These are phyloP conservation scores for Cryptoprocta ferox DNA, from an alignment of 2,797 vertebrate genomes.

Conservation along the genomic window DNA sequence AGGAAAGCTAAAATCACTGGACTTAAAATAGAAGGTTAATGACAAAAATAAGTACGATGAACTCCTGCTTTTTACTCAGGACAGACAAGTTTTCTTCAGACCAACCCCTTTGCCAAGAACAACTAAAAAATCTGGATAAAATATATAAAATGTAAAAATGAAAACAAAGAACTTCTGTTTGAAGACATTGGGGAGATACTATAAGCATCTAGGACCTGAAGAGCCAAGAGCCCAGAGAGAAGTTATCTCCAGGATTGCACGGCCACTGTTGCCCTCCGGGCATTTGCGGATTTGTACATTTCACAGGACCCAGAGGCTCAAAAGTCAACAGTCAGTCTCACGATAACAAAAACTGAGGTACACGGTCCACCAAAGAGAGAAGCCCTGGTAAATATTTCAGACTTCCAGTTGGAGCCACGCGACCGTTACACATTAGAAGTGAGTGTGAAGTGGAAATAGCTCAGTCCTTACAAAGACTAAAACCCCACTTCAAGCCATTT, in stretches of 20 bases:
- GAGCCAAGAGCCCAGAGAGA: not conserved
- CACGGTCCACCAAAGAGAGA: not conserved
- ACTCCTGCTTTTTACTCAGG: constrained; percentile 65
- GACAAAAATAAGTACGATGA: constrained; percentile 58
- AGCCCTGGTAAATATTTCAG: not conserved
- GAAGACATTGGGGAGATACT: constrained; percentile 40
- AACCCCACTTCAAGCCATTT: not conserved
- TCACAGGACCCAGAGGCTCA: not conserved
- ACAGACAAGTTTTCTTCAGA: constrained; percentile 56
- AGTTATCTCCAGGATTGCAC: not conserved
- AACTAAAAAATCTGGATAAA: constrained; percentile 61
- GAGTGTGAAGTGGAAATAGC: not conserved
- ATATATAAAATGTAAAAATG: constrained; percentile 55
- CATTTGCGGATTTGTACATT: not conserved
- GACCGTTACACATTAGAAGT: not conserved
- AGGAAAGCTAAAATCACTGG: constrained; percentile 40
- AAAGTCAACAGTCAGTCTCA: not conserved
- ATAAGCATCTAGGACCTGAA: not conserved
- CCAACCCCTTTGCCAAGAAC: constrained; percentile 59
- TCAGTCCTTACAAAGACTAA: not conserved
- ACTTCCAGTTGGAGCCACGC: not conserved
- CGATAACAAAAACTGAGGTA: not conserved
- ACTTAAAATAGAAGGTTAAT: constrained; percentile 68
- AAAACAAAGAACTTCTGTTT: constrained; percentile 68
- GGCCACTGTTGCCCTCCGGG: not conserved